phyloP scores from a whole-genome alignment of 2,113 vertebrate species.

The Bettongia penicillata region DNA sequence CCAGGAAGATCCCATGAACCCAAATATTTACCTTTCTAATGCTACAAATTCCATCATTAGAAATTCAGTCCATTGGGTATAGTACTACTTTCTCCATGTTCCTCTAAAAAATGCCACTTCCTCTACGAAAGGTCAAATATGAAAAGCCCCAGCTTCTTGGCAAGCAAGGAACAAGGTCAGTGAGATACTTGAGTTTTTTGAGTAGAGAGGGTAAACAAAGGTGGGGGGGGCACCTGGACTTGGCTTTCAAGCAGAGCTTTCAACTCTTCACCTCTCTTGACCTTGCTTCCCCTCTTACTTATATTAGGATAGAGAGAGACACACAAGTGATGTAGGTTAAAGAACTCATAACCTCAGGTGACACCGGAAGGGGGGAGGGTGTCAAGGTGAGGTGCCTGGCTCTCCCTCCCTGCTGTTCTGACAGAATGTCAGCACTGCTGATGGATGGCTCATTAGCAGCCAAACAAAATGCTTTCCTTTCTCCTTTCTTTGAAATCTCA shows the following conservation, averaged over 20 bases:
- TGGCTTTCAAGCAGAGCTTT: neutral
- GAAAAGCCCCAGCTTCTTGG: neutral
- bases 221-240: neutral
- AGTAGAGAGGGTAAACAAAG: neutral
- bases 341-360: conserved; percentile 66
- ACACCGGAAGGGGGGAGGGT: conserved; percentile 61
- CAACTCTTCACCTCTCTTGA: conserved; percentile 31
- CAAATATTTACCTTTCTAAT: neutral
- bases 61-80: neutral
- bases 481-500: conserved; percentile 62
- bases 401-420: conserved; percentile 69
- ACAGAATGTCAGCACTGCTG: conserved; percentile 71
- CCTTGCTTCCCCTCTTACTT: conserved; percentile 68
- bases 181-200: neutral
- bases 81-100: neutral
- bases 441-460: conserved; percentile 79
- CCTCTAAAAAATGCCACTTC: neutral
- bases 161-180: neutral
- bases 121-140: neutral
- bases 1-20: neutral
- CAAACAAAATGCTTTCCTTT: conserved; percentile 63
- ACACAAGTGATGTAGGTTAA: conserved; percentile 70
- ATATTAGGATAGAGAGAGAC: conserved; percentile 62
- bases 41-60: neutral
- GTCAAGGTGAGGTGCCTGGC: conserved; percentile 62